Conservation (phyloP, 2,888 invertebrate species). For the Lepidochitona cinerea region DNA sequence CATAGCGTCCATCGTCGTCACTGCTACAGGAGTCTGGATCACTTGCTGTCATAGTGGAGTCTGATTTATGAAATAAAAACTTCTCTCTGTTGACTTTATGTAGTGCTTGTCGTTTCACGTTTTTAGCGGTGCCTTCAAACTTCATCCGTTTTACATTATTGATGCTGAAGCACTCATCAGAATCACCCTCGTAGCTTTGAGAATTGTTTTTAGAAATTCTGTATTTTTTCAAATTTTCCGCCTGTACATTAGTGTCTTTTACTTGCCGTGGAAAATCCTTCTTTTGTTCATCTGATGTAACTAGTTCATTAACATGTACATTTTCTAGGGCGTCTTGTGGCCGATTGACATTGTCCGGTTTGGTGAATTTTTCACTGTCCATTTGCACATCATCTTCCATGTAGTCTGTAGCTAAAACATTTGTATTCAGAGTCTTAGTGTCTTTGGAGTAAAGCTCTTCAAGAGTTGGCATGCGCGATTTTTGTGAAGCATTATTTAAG, state of each 20-base stretch:
- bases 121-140: constrained; percentile 56
- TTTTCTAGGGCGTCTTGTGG: constrained; percentile 30
- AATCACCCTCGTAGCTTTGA: constrained; percentile 14
- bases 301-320: constrained; percentile 1
- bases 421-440: constrained; percentile 76
- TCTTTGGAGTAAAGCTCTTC: constrained; percentile 75
- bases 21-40: background rate
- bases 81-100: constrained; percentile 56
- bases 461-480: constrained; percentile 47
- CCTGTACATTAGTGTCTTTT: constrained; percentile 73
- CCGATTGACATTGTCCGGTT: constrained; percentile 70
- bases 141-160: constrained; percentile 52
- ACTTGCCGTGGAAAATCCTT: constrained; percentile 41
- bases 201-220: constrained; percentile 32
- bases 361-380: constrained; percentile 76
- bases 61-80: constrained; percentile 1
- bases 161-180: constrained; percentile 24
- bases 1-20: background rate
- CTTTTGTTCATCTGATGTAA: background rate
- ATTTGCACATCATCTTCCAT: constrained; percentile 73
- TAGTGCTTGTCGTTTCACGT: constrained; percentile 59
- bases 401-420: constrained; percentile 70
- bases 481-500: constrained; percentile 33
- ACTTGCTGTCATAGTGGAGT: background rate
- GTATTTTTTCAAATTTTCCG: constrained; percentile 50